Evolutionary conservation across 2,888 invertebrate genomes (phyloP), one percentile per base, ranked within the genome.

Genomic region (Petrolisthes manimaculis): DNA sequence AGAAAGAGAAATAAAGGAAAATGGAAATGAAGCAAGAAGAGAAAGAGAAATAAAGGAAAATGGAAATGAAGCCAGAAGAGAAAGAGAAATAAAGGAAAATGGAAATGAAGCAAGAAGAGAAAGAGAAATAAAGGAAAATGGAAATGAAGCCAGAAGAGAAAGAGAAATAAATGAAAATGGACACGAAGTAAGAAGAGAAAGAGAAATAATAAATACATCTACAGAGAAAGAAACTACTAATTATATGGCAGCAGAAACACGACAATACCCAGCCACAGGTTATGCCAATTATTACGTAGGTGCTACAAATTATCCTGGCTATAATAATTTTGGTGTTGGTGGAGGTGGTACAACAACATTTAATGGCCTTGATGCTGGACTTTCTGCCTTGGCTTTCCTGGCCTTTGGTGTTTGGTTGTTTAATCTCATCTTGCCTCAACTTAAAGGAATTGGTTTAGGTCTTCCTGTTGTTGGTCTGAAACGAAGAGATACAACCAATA

Each of bases 331-430:
- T 37, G 37, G 37, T 37, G 37, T 37, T 37, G 37, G 8, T n/a
- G 8, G 14, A 18, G 21, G 21, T n/a, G 71, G 71, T 8, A 37
- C 61, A 5, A 54, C 21, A 4, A 78, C 79, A 5, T 84, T 77
- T 53, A 89, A 69, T 18, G 82, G 84, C 12, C 71, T 89, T 8
- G 89, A 89, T 51, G 67, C 84, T 14, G 89, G 83, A 9, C 86
- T 89, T 14, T 84, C 86, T 5, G 86, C 86, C 5, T 81, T 89
- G 6, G 89, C 89, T 0, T 84, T 89, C 77, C 75, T 89, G 6
- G 86, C 89, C 67, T 89, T 89, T 55, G 81, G 71, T 21, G 79
- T 89, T n/a, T 89, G 86, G 86, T 84, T 89, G n/a, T 74, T 84
- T 24, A 84, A 86, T 56, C 55, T 86, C 21, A 61, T 89, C 12